phyloP scores from a whole-genome alignment of 1,140 invertebrate species.

The Calosoma granatense region DNA sequence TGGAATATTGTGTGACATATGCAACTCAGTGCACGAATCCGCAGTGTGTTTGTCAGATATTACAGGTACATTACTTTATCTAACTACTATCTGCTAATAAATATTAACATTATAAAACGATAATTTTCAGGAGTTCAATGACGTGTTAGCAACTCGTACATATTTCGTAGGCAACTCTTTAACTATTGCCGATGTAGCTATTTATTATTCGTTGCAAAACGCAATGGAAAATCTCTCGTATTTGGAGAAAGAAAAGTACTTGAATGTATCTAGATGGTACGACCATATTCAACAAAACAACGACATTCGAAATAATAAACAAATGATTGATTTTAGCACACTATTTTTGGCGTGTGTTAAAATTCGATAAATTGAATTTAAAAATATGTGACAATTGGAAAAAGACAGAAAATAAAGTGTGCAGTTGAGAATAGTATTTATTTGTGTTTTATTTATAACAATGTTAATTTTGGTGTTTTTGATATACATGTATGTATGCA shows the following conservation, averaged over 20 bases:
- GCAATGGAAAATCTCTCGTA: conserved; percentile 31
- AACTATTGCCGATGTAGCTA: conserved; percentile 34
- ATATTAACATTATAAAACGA: conserved; percentile 24
- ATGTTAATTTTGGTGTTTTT: background rate
- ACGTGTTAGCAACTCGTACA: conserved; percentile 26
- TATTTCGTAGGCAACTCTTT: conserved; percentile 34
- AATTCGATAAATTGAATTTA: too few species aligned
- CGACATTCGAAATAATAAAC: conserved; percentile 33
- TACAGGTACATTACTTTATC: conserved; percentile 22
- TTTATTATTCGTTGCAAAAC: conserved; percentile 35
- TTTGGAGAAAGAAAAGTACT: conserved; percentile 34
- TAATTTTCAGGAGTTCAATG: conserved; percentile 33
- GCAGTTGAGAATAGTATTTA: background rate
- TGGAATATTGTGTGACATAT: conserved; percentile 36
- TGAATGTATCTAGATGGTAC: conserved; percentile 40
- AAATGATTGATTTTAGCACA: conserved; percentile 32
- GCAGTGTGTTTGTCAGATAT: conserved; percentile 27
- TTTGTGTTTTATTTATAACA: background rate
- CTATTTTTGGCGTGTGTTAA: background rate
- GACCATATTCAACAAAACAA: conserved; percentile 39
- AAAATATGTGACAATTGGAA: background rate
- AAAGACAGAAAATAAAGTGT: background rate
- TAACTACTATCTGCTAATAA: too few species aligned
- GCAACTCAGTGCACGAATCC: conserved; percentile 33
- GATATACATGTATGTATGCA: background rate